Evolutionary conservation across 2,797 vertebrate genomes (phyloP).

Genomic region (Chelonia mydas): DNA sequence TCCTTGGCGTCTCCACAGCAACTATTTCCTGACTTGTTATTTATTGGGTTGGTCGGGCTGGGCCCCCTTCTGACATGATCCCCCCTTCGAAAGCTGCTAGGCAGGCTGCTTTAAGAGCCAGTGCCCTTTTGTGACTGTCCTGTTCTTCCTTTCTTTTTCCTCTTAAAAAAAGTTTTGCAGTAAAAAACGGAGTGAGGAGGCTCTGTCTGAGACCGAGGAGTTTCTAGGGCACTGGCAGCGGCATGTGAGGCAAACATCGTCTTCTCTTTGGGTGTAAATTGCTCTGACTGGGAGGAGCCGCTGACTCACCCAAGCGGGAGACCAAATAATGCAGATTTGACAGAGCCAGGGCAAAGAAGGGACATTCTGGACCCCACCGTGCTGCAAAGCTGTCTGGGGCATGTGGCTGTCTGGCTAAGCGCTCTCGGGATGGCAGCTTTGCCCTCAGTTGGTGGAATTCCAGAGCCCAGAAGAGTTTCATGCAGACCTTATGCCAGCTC

Average conservation of each 20-base stretch:
- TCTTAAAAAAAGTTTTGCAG: slow-evolving; percentile 5
- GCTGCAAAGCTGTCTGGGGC: not conserved
- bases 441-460: not conserved
- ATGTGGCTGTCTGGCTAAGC: not conserved
- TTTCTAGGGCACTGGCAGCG: slow-evolving; percentile 39
- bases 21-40: not conserved
- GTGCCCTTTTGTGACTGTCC: not conserved
- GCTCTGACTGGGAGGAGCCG: not conserved
- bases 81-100: not conserved
- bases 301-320: not conserved
- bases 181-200: not conserved
- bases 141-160: not conserved
- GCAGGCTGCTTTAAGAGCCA: not conserved
- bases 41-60: not conserved
- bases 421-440: not conserved
- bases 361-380: not conserved
- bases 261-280: not conserved
- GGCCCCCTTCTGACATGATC: not conserved
- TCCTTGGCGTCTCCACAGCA: not conserved
- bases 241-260: not conserved
- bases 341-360: not conserved
- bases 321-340: not conserved
- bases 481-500: not conserved
- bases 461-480: not conserved
- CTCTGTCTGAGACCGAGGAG: slow-evolving; percentile 16